Percentiles rank a stretch among this genome's conserved stretches.
These are phyloP conservation scores for Melangyna quadrimaculata DNA, from an alignment of 2,888 invertebrate species.

Conservation along the genomic window DNA sequence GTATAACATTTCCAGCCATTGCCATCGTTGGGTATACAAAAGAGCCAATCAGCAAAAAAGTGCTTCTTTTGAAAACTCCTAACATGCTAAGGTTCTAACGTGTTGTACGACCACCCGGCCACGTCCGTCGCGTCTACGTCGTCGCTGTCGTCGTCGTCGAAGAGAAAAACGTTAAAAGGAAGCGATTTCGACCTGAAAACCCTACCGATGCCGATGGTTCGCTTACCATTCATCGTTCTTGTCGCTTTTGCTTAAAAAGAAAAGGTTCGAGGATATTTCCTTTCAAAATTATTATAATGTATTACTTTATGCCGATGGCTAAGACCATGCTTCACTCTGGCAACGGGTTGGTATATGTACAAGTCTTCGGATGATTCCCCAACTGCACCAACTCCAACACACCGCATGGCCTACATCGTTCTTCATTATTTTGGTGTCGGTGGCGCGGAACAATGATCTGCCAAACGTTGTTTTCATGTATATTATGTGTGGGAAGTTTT, in stretches of 20 bases:
- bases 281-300: conserved; percentile 70
- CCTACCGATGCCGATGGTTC: not conserved
- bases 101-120: conserved; percentile 17
- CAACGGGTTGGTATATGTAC: not conserved
- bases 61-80: conserved; percentile 39
- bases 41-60: conserved; percentile 53
- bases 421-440: conserved; percentile 50
- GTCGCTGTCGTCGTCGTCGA: not conserved
- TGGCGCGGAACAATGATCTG: conserved; percentile 26
- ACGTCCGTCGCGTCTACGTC: not conserved
- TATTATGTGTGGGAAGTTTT: not conserved
- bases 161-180: conserved; percentile 47
- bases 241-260: not conserved
- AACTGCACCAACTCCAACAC: not conserved
- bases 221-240: accelerated
- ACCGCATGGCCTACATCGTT: conserved; percentile 44
- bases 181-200: conserved; percentile 50
- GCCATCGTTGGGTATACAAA: conserved; percentile 34
- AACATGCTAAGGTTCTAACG: conserved; percentile 54
- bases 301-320: conserved; percentile 68
- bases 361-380: conserved; percentile 9
- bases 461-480: conserved; percentile 31
- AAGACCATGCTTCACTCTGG: not conserved
- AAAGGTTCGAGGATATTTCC: conserved; percentile 47
- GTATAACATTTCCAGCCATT: conserved; percentile 20